A percentile compares a stretch with the other conserved stretches of the same genome.
Conservation (phyloP, 2,797 vertebrate species). For the Halcyon chelicuti region DNA sequence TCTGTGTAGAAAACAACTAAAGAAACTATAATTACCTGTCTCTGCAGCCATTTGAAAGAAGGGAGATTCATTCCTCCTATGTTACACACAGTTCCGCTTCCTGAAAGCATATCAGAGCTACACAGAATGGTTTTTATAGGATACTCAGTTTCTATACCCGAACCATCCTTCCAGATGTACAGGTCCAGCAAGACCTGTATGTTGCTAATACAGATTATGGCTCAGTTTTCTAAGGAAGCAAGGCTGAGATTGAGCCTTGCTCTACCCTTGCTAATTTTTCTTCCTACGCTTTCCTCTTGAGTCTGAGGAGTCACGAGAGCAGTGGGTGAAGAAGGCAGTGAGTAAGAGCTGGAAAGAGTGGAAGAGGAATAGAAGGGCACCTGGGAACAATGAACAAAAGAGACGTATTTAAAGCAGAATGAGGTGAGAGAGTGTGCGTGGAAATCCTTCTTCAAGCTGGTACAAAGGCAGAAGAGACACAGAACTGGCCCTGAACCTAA, state of each 20-base stretch:
- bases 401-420: not conserved
- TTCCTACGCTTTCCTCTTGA: not conserved
- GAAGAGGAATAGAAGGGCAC: not conserved
- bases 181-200: not conserved
- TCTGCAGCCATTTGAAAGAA: not conserved
- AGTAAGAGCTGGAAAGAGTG: not conserved
- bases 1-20: not conserved
- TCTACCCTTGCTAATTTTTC: not conserved
- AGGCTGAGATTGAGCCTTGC: not conserved
- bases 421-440: rapidly evolving
- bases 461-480: not conserved
- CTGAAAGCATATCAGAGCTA: not conserved
- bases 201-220: not conserved
- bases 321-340: not conserved
- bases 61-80: not conserved
- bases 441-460: not conserved
- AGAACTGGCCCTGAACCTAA: not conserved
- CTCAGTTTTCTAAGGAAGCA: not conserved
- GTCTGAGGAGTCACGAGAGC: not conserved
- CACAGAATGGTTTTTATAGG: not conserved
- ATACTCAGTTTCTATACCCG: not conserved
- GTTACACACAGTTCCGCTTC: not conserved
- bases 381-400: not conserved
- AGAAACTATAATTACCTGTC: not conserved
- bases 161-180: not conserved